Evolutionary conservation across 1,140 invertebrate genomes (phyloP), one percentile per base, ranked within the genome.

Genomic region (Dendrolimus punctatus): DNA sequence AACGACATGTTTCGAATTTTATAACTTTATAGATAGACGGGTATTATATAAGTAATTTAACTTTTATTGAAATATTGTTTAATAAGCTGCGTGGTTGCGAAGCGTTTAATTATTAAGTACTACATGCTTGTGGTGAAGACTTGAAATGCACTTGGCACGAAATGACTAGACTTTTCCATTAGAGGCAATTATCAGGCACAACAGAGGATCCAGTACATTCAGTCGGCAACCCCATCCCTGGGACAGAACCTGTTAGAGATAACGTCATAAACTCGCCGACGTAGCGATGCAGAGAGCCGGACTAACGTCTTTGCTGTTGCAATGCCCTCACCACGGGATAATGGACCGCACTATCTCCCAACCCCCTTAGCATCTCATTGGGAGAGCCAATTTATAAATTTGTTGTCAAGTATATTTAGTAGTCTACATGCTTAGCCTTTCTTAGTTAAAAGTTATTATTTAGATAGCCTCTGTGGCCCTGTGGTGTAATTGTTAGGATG

Each of bases 151-250:
- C 72, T 84, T 80, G 66, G 73, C 66, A 67, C 61, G 69, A 68
- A 79, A 70, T 74, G 72, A 85, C 82, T 80, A 84, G 79, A 84
- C 74, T 85, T 85, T 85, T 84, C 82, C 82, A 85, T 85, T 85
- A 85, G 74, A 64, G 71, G 66, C 80, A 85, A 85, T 85, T 85
- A 85, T 84, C 79, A 78, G 73, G 70, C 76, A 78, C 73, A 76
- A 76, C 78, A 69, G 73, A 70, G 73, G 68, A 76, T 76, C 65
- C 73, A 61, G 68, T 75, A 76, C 76, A 70, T 77, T 78, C 70
- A 71, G 61, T 49, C 57, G 62, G 49, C 54, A 66, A 65, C 63
- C 63, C 77, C 70, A 74, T 73, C 74, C 68, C 68, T 66, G 60
- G 67, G 75, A 71, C 68, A 64, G 64, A 76, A 79, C 76, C 78